phyloP scores from a whole-genome alignment of 2,888 invertebrate genomes.

The Ferdinandea cuprea region DNA sequence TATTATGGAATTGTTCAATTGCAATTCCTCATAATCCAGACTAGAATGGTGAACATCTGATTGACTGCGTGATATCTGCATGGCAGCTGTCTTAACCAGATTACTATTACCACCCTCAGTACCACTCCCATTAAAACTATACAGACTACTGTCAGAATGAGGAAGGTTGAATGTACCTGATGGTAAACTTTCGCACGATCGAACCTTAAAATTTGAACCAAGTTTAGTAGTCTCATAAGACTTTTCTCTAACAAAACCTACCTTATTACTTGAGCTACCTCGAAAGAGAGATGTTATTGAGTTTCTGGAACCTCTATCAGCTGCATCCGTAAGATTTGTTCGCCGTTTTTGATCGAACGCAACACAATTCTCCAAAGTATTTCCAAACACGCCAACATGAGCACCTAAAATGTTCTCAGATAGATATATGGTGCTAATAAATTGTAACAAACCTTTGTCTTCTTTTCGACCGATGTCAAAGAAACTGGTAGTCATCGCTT shows the following conservation, averaged over 20 bases:
- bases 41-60: constrained; percentile 83
- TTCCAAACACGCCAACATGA: constrained; percentile 87
- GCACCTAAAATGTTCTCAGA: not conserved
- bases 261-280: constrained; percentile 73
- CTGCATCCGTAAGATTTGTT: constrained; percentile 78
- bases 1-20: constrained; percentile 32
- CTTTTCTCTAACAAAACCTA: not conserved
- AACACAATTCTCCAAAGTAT: constrained; percentile 92
- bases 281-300: constrained; percentile 88
- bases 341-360: constrained; percentile 86
- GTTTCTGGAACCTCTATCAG: constrained; percentile 85
- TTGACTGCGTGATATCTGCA: constrained; percentile 84
- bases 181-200: constrained; percentile 90
- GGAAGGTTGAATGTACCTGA: constrained; percentile 75
- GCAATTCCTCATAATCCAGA: constrained; percentile 80
- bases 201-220: constrained; percentile 84
- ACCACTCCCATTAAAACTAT: constrained; percentile 46
- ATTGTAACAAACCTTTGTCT: constrained; percentile 81
- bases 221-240: not conserved
- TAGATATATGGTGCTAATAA: not conserved
- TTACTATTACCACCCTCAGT: constrained; percentile 65
- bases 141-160: constrained; percentile 43
- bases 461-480: constrained; percentile 91
- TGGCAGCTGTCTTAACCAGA: constrained; percentile 82
- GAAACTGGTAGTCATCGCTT: constrained; percentile 94